Evolutionary conservation across 2,888 invertebrate genomes (phyloP).

Genomic region (Platycheirus rosarum): DNA sequence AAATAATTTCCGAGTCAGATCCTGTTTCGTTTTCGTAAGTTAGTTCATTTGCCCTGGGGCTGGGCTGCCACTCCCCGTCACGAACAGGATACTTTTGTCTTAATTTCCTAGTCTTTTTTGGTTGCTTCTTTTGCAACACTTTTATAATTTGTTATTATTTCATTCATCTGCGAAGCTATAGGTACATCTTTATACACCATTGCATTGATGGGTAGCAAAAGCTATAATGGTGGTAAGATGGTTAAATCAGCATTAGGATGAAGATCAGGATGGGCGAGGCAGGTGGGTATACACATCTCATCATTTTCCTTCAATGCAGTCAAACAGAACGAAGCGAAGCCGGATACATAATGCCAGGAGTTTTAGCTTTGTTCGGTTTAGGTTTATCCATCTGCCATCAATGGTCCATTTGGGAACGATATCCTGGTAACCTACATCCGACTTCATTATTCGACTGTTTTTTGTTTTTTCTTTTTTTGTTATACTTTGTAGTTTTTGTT

Average conservation of each 20-base stretch:
- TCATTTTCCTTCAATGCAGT: constrained; percentile 53
- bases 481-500: constrained; percentile 9
- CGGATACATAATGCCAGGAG: constrained; percentile 39
- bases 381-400: constrained; percentile 39
- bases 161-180: constrained; percentile 40
- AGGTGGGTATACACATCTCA: constrained; percentile 4
- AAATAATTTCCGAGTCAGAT: constrained; percentile 67
- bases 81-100: constrained; percentile 48
- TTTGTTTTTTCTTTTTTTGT: constrained; percentile 5
- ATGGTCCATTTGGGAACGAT: constrained; percentile 62
- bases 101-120: constrained; percentile 24
- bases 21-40: constrained; percentile 46
- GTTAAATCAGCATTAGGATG: no score
- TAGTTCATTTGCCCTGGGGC: constrained; percentile 46
- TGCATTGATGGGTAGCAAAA: constrained; percentile 12
- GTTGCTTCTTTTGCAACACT: constrained; percentile 52
- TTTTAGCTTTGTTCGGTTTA: constrained; percentile 59
- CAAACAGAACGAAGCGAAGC: constrained; percentile 22
- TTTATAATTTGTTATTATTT: constrained; percentile 69
- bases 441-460: constrained; percentile 53
- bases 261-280: constrained; percentile 3
- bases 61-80: constrained; percentile 33
- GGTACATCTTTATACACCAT: not conserved
- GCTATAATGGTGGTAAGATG: not conserved
- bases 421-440: constrained; percentile 66